Evolutionary conservation across 2,797 vertebrate genomes (phyloP).

Genomic region (Benthosema pterotum): DNA sequence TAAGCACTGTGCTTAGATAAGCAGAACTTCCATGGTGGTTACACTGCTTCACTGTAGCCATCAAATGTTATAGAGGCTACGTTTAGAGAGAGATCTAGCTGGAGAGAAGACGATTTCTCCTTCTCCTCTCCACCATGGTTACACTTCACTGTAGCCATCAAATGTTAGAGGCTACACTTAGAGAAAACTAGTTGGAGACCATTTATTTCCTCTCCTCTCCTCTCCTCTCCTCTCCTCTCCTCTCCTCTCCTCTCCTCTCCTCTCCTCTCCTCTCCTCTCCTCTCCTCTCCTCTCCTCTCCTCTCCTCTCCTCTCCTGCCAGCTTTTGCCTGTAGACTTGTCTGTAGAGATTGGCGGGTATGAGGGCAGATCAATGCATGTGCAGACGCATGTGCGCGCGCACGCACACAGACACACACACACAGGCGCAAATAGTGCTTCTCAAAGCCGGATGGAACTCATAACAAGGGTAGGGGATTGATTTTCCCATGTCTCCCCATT

Average conservation of each 20-base stretch:
- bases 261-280: not conserved
- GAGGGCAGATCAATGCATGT: not conserved
- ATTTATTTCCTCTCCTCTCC: not conserved
- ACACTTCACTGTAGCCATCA: no score
- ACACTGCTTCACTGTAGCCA: not conserved
- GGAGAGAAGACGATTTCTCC: no score
- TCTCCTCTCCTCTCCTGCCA: not conserved
- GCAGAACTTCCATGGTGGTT: not conserved
- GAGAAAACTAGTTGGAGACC: no score
- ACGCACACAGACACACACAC: slow-evolving; percentile 3
- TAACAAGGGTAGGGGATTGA: slow-evolving; percentile 32
- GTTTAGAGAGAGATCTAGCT: not conserved
- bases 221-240: not conserved
- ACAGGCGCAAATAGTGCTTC: slow-evolving; percentile 2
- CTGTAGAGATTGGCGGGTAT: not conserved
- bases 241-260: not conserved
- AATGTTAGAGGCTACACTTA: no score
- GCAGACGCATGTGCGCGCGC: slow-evolving; percentile 1
- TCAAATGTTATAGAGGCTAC: not conserved
- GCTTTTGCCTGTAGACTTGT: no score
- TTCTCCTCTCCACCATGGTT: no score
- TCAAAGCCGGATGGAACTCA: slow-evolving; percentile 20
- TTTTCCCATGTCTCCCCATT: slow-evolving; percentile 19
- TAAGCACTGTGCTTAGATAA: slow-evolving; percentile 6
- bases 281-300: no score